Base-by-base conservation (phyloP, 1,140 invertebrate genomes). In the Dysdera silvatica region DNA sequence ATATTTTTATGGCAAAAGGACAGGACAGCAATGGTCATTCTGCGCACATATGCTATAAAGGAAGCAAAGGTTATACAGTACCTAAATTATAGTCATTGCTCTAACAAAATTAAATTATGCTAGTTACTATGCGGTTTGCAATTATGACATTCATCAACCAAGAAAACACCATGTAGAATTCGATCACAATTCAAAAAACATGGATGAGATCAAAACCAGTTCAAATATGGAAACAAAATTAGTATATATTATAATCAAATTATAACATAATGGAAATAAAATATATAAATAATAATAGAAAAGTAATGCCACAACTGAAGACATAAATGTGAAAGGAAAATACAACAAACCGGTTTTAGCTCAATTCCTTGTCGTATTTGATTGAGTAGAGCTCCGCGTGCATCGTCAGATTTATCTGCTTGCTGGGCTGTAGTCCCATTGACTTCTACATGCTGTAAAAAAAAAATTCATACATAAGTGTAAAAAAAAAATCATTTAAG, bases 321-420 rank as follows among this genome's bases (percentile, higher is more conserved):
- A 37, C 10, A 12, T 1, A 12, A 12, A 10, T 37, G n/a, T 37
- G 35, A 12, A 12, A n/a, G n/a, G n/a, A 12, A 37, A 12, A 12
- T 35, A 33, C 18, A 48, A 63, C 71, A 70, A 60, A 77, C 77
- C 20, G 85, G 81, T 74, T 84, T 86, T 35, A 95, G 75, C 63
- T 84, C 82, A 51, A 86, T 80, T 53, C 90, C 90, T 73, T 84
- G 82, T 66, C 87, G 79, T 68, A 93, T 94, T 72, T 90, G 84
- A 71, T 82, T 82, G 63, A 94, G 75, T 43, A 92, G 77, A 72
- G 90, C 84, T 70, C 81, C 84, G 67, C 88, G 78, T 6, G 81
- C 73, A 68, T 85, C 81, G 24, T 49, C 54, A 12, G 26, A 58
- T 7, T 31, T 45, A 49, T 49, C 2, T 49, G 35, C 55, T 64